Base-by-base conservation (phyloP, 1,140 invertebrate species). In the Xylocopa sonorina region DNA sequence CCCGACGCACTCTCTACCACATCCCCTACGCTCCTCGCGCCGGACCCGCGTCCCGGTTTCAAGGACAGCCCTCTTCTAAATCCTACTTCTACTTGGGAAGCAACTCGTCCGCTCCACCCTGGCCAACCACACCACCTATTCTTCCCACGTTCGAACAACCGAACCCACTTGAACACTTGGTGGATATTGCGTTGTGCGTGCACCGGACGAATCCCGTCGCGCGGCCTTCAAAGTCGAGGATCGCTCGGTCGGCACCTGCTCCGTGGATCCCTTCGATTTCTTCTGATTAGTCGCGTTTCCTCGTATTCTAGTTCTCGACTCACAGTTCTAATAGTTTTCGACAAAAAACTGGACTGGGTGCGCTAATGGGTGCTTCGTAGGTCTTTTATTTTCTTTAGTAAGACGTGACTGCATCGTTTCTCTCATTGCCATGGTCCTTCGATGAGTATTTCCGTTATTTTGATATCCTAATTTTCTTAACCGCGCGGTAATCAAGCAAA, bases 131-230 rank as follows among this genome's bases (percentile, higher is more conserved):
- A n/a, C 43, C 51, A n/a, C 41, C 48, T 9, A 55, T 57, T 41
- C 50, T 57, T n/a, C 69, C 69, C 55, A 55, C 63, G 43, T 48
- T 68, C 53, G 55, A 55, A n/a, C n/a, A 38, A 85, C 43, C 79
- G 85, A 85, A 88, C 80, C 84, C 81, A 69, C 78, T 88, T 71
- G 90, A 91, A 91, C 90, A 91, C 90, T 90, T 90, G 87, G 90
- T 90, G 90, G 90, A 90, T 90, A 87, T 89, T 88, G 87, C 86
- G 78, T 80, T 86, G 78, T 81, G 48, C 63, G 83, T 79, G 84
- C 50, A 75, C 80, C 85, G 84, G 80, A 86, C 83, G 80, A 82
- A 29, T 55, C 80, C 72, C 75, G 67, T 74, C 67, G 67, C 76
- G 80, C 58, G 71, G 51, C 46, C 48, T 55, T 66, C 18, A 48